Base-by-base conservation (phyloP, 2,888 invertebrate species). In the Polia nebulosa region DNA sequence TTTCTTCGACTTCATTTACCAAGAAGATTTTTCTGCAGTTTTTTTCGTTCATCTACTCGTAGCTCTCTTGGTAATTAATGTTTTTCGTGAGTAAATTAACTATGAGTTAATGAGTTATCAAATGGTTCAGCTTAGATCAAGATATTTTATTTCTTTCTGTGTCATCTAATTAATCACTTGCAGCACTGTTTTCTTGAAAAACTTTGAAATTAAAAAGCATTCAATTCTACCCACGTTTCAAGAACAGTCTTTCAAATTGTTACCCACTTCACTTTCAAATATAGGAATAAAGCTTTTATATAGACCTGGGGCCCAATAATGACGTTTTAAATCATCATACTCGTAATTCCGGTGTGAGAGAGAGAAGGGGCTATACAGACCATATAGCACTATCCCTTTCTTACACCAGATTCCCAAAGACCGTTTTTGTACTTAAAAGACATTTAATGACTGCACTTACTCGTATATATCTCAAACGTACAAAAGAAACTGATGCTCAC, bases 81-180 rank as follows among this genome's bases (percentile, higher is more conserved):
- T 45, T 62, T 61, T 72, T 63, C 17, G 17, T 25, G 0, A 45
- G 36, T 52, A 36, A 36, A 52, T 69, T 52, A 59, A 71, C 49
- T 29, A 34, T 34, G 17, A 36, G 3, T 45, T 29, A 36, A 20
- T 25, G 32, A 59, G 13, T 29, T 72, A 36, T 36, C 20, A 20
- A 20, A 20, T 32, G 34, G 3, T 52, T 69, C 5, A 17, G 25
- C 63, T 52, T 7, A 52, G 17, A 25, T 32, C 44, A 25, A 29
- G 13, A 13, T 25, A 22, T 32, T 32, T 52, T 39, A 0, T 39
- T 52, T 39, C n/a, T 71, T 36, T 44, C 13, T 36, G 34, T 27
- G 17, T 11, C 32, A 20, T 22, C 13, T 25, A 32, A 61, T 62
- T 44, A 17, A 36, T 59, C 11, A 41, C 11, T 39, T 8, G 36